Evolutionary conservation across 92 coral and sea anemone genomes (phyloP).

Genomic region (Isaurus tuberculatus): DNA sequence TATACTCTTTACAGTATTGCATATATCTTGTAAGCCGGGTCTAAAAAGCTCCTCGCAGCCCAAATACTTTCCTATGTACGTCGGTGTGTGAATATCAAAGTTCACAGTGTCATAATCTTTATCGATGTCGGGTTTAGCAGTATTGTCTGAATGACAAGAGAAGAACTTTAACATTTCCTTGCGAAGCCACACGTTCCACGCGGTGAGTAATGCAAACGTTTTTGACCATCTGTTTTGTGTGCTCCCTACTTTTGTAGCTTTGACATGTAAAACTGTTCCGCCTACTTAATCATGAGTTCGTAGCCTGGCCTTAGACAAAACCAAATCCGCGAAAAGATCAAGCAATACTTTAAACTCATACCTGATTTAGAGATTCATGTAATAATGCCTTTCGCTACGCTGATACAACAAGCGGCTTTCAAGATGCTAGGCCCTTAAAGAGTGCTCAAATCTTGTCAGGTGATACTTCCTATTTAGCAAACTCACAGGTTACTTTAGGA

Average conservation of each 20-base stretch:
- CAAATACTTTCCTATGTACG: conserved; percentile 88
- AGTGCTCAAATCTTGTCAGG: conserved; percentile 18
- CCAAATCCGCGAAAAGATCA: conserved; percentile 20
- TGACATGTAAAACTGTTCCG: conserved; percentile 28
- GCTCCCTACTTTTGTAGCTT: conserved; percentile 9
- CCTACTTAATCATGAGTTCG: conserved; percentile 19
- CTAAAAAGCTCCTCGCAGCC: conserved; percentile 82
- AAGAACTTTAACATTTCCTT: conserved; percentile 77
- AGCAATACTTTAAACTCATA: conserved; percentile 13
- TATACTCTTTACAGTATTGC: conserved; percentile 81
- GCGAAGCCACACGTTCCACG: background rate
- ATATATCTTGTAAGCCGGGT: conserved; percentile 92
- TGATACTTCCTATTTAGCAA: conserved; percentile 13
- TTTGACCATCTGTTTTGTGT: conserved; percentile 21
- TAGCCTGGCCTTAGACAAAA: background rate
- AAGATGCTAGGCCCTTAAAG: background rate
- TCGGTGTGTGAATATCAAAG: conserved; percentile 77
- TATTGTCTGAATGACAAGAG: conserved; percentile 72
- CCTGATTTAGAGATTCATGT: conserved; percentile 29
- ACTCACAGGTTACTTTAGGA: conserved; percentile 19
- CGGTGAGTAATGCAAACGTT: background rate
- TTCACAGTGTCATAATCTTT: conserved; percentile 82
- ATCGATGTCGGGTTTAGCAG: conserved; percentile 70
- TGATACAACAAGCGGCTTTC: conserved; percentile 17
- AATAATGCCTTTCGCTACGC: conserved; percentile 15